Conservation (phyloP, 2,113 vertebrate species). For the Grammomys dolichurus region DNA sequence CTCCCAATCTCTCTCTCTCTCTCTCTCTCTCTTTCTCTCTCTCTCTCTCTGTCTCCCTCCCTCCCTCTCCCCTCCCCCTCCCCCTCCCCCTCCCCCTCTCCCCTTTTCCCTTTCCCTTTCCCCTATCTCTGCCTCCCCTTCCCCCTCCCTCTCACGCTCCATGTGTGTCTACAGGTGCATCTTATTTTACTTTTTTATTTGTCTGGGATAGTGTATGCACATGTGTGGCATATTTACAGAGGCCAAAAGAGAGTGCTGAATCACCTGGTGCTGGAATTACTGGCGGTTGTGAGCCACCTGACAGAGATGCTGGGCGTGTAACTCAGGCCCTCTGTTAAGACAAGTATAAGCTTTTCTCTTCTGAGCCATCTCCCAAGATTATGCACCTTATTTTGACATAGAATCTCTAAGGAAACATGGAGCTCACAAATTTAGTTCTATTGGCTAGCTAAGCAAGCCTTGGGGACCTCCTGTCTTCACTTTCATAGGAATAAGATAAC, state of each 20-base stretch:
- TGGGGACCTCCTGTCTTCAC: background rate
- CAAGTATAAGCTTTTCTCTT: no score
- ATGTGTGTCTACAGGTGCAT: background rate
- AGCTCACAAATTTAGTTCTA: background rate
- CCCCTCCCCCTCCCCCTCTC: no score
- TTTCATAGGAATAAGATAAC: background rate
- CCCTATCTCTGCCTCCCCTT: no score
- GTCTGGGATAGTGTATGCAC: background rate
- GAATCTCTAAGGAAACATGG: background rate
- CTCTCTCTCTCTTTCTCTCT: background rate
- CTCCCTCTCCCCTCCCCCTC: no score
- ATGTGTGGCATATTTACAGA: background rate
- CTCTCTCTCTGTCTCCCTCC: no score
- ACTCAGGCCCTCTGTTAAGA: background rate
- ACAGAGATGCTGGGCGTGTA: background rate
- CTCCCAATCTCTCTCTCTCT: background rate
- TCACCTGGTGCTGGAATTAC: no score
- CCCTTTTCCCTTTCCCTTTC: fast-evolving
- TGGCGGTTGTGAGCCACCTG: background rate
- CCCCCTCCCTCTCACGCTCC: no score
- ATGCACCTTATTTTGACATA: background rate
- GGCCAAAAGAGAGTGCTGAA: background rate
- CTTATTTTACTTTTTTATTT: background rate
- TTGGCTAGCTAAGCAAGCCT: background rate
- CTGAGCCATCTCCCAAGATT: background rate